Base-by-base conservation (phyloP, 2,888 invertebrate genomes). In the Eilema sororculum region DNA sequence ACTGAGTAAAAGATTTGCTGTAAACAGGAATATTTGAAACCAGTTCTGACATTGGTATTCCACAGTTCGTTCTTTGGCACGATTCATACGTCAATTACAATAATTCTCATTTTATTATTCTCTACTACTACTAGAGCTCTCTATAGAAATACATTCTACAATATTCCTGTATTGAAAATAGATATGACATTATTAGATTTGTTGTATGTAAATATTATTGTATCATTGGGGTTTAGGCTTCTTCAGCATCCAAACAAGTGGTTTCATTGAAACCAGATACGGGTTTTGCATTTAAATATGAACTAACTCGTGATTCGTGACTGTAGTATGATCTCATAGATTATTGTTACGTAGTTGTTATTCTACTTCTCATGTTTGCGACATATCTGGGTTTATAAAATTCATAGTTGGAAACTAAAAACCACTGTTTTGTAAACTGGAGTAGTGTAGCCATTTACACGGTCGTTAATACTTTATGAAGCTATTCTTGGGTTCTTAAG, bases 221-320 rank as follows among this genome's bases (percentile, higher is more conserved):
- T 52, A 6, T 10, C 37, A 58, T 68, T 63, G 22, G 41, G 58
- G 46, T 59, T 59, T 30, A 64, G 24, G 61, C 57, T 62, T 62
- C 41, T 79, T 78, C 62, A 70, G 79, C 81, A 79, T 73, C 75
- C 73, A 73, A 79, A 81, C 84, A 78, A 83, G 76, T 74, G 74
- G 58, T 57, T 57, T 37, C 59, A 61, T 62, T 68, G 65, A 69
- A 76, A 80, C 68, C 77, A 80, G 79, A 69, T 76, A 75, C 76
- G 67, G 75, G 76, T 77, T 81, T 82, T 71, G 77, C 78, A 74
- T 78, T 77, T 69, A 76, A 66, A 73, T 72, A 75, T 63, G 67
- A 73, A 75, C 73, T 71, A 68, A 67, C 67, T 74, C 72, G 72
- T 79, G 78, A 71, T 79, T 74, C 73, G 74, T 79, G 76, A 74